Percentiles rank a stretch among this genome's conserved stretches.
Evolutionary conservation across 2,888 invertebrate genomes (phyloP).

Genomic region (Dicroscelio sp.): DNA sequence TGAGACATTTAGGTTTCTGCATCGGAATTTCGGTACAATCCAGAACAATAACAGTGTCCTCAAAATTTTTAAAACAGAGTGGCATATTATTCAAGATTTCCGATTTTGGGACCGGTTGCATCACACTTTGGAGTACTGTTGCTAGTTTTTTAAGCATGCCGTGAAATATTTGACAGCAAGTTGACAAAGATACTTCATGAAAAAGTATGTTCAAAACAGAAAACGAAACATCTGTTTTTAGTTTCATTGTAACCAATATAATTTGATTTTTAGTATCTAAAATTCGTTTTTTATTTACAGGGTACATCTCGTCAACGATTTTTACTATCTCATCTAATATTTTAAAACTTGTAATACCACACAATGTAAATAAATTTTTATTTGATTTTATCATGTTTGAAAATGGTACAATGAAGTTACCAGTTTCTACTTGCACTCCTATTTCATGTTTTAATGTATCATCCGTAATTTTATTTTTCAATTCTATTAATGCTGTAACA

Average conservation of each 20-base stretch:
- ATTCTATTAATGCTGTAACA: not conserved
- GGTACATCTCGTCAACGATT: not conserved
- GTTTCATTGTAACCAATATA: not conserved
- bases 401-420: not conserved
- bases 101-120: not conserved
- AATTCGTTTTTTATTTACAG: not conserved
- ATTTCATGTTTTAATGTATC: not conserved
- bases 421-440: not conserved
- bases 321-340: conserved; percentile 1
- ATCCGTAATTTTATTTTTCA: not conserved
- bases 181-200: not conserved
- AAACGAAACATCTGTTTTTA: not conserved
- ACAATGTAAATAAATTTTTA: conserved; percentile 20
- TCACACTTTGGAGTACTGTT: not conserved
- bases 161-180: not conserved
- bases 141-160: not conserved
- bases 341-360: conserved; percentile 10
- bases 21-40: not conserved
- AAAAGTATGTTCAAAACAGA: not conserved
- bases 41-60: not conserved
- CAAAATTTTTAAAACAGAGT: not conserved
- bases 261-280: not conserved
- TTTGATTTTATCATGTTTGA: not conserved
- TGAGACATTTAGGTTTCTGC: not conserved
- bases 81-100: not conserved